These are phyloP conservation scores for Epinotia ramella DNA, from an alignment of 2,888 invertebrate species.

Conservation along the genomic window DNA sequence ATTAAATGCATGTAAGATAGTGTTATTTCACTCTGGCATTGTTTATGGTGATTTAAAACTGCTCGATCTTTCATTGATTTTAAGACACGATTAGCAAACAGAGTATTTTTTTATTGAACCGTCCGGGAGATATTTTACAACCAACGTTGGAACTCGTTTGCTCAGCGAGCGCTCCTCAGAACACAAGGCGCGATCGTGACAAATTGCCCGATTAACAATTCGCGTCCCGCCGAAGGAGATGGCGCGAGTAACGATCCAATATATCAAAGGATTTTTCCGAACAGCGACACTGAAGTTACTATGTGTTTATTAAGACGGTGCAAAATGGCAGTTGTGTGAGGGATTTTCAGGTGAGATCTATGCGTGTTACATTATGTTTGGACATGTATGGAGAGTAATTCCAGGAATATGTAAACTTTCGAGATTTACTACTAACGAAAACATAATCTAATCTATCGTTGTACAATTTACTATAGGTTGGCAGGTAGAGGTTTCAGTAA, in stretches of 20 bases:
- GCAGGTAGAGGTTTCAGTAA: too few relatives aligned
- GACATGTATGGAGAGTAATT: neutral
- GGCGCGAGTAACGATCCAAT: slow-evolving; percentile 82
- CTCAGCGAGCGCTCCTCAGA: slow-evolving; percentile 70
- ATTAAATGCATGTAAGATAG: too few relatives aligned
- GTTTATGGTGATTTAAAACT: neutral
- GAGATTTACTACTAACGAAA: too few relatives aligned
- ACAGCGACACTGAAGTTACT: slow-evolving; percentile 70
- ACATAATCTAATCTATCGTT: too few relatives aligned
- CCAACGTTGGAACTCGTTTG: slow-evolving; percentile 41
- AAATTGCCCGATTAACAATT: slow-evolving; percentile 83
- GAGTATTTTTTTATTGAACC: slow-evolving; percentile 36
- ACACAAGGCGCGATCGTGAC: slow-evolving; percentile 79
- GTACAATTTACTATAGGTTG: too few relatives aligned
- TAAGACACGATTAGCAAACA: slow-evolving; percentile 17
- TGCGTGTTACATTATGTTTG: neutral
- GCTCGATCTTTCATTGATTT: neutral
- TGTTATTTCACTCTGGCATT: too few relatives aligned
- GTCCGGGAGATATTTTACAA: slow-evolving; percentile 42
- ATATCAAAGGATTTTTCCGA: slow-evolving; percentile 82
- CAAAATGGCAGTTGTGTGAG: slow-evolving; percentile 39
- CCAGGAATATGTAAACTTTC: too few relatives aligned
- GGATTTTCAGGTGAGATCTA: slow-evolving; percentile 10
- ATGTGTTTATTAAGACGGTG: slow-evolving; percentile 68
- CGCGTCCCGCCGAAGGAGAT: slow-evolving; percentile 73